A percentile compares a stretch with the other conserved stretches of the same genome.
Conservation (phyloP, 2,888 invertebrate genomes). For the Drosophila rubida region DNA sequence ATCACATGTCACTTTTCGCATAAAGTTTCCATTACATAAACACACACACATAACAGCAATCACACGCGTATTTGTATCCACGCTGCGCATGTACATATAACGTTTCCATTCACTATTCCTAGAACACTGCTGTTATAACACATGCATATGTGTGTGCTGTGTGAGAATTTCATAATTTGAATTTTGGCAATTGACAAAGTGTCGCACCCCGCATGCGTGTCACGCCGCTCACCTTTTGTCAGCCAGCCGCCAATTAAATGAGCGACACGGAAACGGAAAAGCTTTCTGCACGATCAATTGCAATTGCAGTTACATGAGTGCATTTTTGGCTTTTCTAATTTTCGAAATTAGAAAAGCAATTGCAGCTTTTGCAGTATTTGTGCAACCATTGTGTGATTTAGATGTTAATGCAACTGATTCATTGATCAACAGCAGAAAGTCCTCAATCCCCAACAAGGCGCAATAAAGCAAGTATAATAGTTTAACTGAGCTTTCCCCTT, state of each 20-base stretch:
- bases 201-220: slow-evolving; percentile 5
- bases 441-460: not conserved
- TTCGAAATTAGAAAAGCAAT: slow-evolving; percentile 22
- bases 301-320: slow-evolving; percentile 7
- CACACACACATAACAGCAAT: slow-evolving; percentile 10
- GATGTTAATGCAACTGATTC: slow-evolving; percentile 12
- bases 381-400: slow-evolving; percentile 51
- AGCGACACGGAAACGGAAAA: slow-evolving; percentile 49
- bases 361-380: slow-evolving; percentile 48
- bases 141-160: not conserved
- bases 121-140: slow-evolving; percentile 20
- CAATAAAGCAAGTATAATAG: slow-evolving; percentile 28
- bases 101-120: slow-evolving; percentile 17
- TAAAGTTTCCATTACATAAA: slow-evolving; percentile 10
- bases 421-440: not conserved
- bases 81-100: slow-evolving; percentile 24
- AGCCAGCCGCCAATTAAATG: slow-evolving; percentile 1
- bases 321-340: slow-evolving; percentile 27
- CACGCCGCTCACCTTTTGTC: slow-evolving; percentile 4
- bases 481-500: not conserved
- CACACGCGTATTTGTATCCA: not conserved
- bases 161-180: slow-evolving; percentile 12
- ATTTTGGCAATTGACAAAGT: slow-evolving; percentile 23
- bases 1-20: slow-evolving; percentile 24
- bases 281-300: slow-evolving; percentile 46